phyloP scores from a whole-genome alignment of 2,113 vertebrate species.

The Apus apus region DNA sequence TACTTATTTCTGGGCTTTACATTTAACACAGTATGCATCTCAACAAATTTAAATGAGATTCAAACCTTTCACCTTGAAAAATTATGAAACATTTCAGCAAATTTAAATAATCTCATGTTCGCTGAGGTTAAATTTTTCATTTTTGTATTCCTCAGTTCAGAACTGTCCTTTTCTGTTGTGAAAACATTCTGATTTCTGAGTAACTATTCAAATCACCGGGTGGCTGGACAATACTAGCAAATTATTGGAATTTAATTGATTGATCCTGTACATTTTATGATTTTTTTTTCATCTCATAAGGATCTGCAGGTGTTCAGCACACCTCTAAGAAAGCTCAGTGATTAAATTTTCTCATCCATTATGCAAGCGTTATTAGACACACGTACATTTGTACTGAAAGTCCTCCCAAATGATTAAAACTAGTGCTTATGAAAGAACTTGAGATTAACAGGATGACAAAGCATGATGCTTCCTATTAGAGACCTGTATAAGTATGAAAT shows the following conservation, averaged over 20 bases:
- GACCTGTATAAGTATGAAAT: not conserved
- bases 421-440: conserved; percentile 9
- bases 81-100: not conserved
- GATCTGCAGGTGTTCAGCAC: not conserved
- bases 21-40: not conserved
- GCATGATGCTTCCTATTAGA: conserved; percentile 6
- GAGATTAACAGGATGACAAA: conserved; percentile 33
- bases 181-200: not conserved
- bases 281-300: not conserved
- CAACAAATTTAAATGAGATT: not conserved
- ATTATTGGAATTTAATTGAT: not conserved
- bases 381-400: not conserved
- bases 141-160: not conserved
- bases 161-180: not conserved
- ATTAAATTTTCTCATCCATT: not conserved
- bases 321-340: not conserved
- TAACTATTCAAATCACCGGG: not conserved
- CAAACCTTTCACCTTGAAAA: not conserved
- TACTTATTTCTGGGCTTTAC: not conserved
- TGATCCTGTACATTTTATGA: not conserved
- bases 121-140: not conserved
- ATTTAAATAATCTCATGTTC: not conserved
- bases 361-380: not conserved
- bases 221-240: not conserved
- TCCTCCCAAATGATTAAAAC: conserved; percentile 19